Conservation (phyloP, 2,888 invertebrate genomes). For the Heliconius hortense region DNA sequence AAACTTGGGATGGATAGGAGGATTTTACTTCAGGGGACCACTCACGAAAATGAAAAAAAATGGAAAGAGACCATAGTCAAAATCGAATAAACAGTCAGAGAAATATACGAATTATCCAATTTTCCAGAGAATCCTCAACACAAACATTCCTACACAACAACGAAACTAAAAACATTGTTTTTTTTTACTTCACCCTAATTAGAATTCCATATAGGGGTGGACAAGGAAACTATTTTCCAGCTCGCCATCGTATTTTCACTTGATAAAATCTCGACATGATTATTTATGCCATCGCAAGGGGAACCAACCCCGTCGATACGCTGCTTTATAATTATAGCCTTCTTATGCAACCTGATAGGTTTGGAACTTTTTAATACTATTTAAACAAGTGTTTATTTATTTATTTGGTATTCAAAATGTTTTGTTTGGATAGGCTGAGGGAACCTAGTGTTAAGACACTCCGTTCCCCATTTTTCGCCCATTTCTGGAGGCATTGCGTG, state of each 20-base stretch:
- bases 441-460: too few species aligned
- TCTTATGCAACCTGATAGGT: constrained; percentile 30
- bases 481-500: not conserved
- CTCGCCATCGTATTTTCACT: constrained; percentile 73
- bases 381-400: not conserved
- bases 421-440: too few species aligned
- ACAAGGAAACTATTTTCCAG: constrained; percentile 71
- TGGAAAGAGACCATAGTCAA: too few species aligned
- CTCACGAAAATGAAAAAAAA: too few species aligned
- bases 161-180: constrained; percentile 11
- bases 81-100: not conserved
- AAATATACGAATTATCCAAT: not conserved
- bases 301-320: constrained; percentile 76
- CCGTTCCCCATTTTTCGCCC: too few species aligned
- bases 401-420: not conserved
- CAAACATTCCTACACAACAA: constrained; percentile 24
- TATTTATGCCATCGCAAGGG: constrained; percentile 78
- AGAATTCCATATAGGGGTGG: constrained; percentile 61
- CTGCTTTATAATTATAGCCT: constrained; percentile 61
- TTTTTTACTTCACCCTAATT: constrained; percentile 60
- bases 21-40: too few species aligned
- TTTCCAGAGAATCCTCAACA: not conserved
- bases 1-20: too few species aligned
- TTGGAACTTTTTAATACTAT: not conserved
- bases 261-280: constrained; percentile 80